Evolutionary conservation across 2,113 vertebrate species (phyloP).

Genomic region (Otolemur garnettii): DNA sequence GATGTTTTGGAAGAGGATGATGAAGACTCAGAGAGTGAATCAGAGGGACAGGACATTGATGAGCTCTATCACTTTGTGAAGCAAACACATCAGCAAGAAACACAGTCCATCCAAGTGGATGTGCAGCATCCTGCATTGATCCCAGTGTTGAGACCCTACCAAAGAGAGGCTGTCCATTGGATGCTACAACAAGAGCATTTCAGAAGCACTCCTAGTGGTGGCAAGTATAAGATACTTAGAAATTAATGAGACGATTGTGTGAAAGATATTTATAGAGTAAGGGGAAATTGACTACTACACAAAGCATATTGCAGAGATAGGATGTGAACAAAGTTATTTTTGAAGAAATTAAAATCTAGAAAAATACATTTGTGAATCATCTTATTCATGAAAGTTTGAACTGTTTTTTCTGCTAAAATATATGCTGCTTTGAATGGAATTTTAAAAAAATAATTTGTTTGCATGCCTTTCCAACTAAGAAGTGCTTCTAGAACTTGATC

Average conservation of each 20-base stretch:
- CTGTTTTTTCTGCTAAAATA: slow-evolving; percentile 35
- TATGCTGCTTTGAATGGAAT: slow-evolving; percentile 3
- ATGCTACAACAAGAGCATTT: slow-evolving; percentile 89
- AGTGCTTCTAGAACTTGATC: slow-evolving; percentile 25
- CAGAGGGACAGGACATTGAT: slow-evolving; percentile 97
- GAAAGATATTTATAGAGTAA: not conserved
- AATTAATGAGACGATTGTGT: not conserved
- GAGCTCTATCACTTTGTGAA: slow-evolving; percentile 97
- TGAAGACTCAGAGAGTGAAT: slow-evolving; percentile 93
- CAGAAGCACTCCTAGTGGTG: slow-evolving; percentile 70
- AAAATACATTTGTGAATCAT: slow-evolving; percentile 4
- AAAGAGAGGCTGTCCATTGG: slow-evolving; percentile 91
- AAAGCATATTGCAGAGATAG: not conserved
- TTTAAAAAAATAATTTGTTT: slow-evolving; percentile 45
- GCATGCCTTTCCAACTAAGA: not conserved
- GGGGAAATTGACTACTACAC: not conserved
- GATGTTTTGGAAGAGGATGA: slow-evolving; percentile 92
- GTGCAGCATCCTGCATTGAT: slow-evolving; percentile 95
- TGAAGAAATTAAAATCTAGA: slow-evolving; percentile 27
- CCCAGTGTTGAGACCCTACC: slow-evolving; percentile 90
- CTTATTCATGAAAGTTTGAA: not conserved
- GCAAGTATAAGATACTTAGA: slow-evolving; percentile 84
- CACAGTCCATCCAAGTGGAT: slow-evolving; percentile 86
- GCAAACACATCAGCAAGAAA: slow-evolving; percentile 91
- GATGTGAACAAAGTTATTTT: slow-evolving; percentile 8